Evolutionary conservation across 23 tunicate genomes (phyloP).

Genomic region (Phallusia fumigata): DNA sequence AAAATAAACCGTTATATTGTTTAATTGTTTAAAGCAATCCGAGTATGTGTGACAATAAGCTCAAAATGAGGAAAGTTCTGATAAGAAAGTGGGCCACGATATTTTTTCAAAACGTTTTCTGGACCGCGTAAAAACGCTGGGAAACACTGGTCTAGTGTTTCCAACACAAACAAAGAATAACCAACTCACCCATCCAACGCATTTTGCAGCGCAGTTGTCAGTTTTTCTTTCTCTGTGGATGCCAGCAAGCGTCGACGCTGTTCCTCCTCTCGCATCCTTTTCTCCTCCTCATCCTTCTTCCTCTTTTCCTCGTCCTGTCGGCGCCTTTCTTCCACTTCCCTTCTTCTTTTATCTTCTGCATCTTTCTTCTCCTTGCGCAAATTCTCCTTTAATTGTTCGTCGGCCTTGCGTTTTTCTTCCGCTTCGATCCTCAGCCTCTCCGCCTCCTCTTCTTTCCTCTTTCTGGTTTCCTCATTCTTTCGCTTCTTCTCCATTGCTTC

Average conservation of each 20-base stretch:
- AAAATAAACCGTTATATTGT: no score
- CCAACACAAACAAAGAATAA: not conserved
- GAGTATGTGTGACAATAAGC: no score
- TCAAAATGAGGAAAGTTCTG: no score
- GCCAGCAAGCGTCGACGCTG: conserved; percentile 17
- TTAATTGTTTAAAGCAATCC: no score
- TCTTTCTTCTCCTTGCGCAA: not conserved
- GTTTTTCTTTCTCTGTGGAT: conserved; percentile 21
- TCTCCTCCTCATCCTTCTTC: not conserved
- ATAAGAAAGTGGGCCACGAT: no score
- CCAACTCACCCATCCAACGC: conserved; percentile 31
- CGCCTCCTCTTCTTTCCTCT: not conserved
- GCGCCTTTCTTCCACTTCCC: not conserved
- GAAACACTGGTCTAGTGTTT: no score
- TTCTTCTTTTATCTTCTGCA: not conserved
- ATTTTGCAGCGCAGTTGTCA: conserved; percentile 31
- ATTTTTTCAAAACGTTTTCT: no score
- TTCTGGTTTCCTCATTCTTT: not conserved
- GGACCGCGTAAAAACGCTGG: no score
- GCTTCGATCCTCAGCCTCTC: not conserved
- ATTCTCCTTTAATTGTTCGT: conserved; percentile 3
- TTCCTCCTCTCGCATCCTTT: conserved; percentile 7
- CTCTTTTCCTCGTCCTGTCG: conserved; percentile 11
- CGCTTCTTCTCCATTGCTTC: conserved; percentile 10
- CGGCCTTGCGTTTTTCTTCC: not conserved